Percentiles rank a stretch among this genome's conserved stretches.
Conservation (phyloP, 2,888 invertebrate species). For the Tenthredo scrophulariae region DNA sequence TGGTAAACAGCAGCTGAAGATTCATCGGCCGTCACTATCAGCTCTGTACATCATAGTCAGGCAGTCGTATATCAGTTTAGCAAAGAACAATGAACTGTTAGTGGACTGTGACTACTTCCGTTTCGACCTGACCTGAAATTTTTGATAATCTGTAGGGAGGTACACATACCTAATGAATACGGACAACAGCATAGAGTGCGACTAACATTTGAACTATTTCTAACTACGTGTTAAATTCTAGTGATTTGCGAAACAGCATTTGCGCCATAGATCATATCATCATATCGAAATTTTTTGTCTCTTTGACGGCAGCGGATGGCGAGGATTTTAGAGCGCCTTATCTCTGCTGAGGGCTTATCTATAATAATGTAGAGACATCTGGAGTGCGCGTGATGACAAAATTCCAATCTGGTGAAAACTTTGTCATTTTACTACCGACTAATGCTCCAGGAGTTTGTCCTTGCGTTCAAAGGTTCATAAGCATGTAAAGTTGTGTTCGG, state of each 20-base stretch:
- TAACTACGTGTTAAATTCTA: neutral
- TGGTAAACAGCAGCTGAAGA: neutral
- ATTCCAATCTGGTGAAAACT: neutral
- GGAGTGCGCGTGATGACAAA: neutral
- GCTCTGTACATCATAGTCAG: neutral
- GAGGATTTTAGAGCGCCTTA: neutral
- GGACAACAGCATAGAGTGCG: too few species aligned
- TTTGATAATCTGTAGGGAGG: neutral
- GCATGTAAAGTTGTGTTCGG: too few species aligned
- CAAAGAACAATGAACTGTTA: conserved; percentile 9
- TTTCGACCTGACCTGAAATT: neutral
- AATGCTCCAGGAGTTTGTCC: neutral
- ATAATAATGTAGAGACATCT: neutral
- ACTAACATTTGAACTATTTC: neutral
- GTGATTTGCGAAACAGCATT: neutral
- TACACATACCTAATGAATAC: neutral
- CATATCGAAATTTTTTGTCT: neutral
- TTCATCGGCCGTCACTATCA: neutral
- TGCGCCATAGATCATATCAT: neutral
- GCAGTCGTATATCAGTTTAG: neutral
- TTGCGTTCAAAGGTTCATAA: too few species aligned
- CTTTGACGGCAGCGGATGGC: neutral
- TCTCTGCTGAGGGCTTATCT: neutral
- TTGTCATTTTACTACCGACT: neutral
- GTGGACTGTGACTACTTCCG: neutral